These are phyloP conservation scores for Montipora capitata DNA, from an alignment of 92 coral and sea anemone species.

Conservation along the genomic window DNA sequence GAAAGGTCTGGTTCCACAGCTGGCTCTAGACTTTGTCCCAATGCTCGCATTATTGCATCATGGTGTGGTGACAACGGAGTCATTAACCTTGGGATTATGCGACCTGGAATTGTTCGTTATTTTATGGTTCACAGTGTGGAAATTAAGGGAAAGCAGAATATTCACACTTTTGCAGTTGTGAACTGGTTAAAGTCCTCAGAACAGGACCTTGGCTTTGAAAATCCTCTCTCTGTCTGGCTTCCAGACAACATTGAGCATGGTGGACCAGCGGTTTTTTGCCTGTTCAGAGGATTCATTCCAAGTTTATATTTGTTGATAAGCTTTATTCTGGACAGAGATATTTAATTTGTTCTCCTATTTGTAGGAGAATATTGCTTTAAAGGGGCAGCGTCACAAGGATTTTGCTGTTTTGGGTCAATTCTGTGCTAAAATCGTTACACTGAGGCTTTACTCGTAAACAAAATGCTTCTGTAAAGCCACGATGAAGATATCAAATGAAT, in stretches of 20 bases:
- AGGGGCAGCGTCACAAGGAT: background rate
- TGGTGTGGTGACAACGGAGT: conserved; percentile 61
- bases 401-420: too few species aligned
- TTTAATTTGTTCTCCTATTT: conserved; percentile 10
- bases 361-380: too few species aligned
- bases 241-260: conserved; percentile 45
- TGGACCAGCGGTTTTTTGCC: conserved; percentile 69
- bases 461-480: too few species aligned
- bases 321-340: conserved; percentile 14
- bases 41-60: conserved; percentile 52
- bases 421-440: background rate
- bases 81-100: conserved; percentile 4
- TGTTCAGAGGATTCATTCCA: conserved; percentile 61
- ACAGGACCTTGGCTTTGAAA: conserved; percentile 51
- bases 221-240: conserved; percentile 48
- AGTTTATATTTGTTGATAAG: conserved; percentile 38
- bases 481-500: too few species aligned
- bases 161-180: conserved; percentile 75
- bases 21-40: conserved; percentile 29
- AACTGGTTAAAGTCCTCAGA: conserved; percentile 60
- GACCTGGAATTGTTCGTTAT: conserved; percentile 56
- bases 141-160: conserved; percentile 24
- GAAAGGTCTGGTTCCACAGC: conserved; percentile 34
- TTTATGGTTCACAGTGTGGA: conserved; percentile 50
- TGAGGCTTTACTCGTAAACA: background rate